Evolutionary conservation across 2,113 vertebrate species (phyloP).

Genomic region (Pelmatolapia mariae): DNA sequence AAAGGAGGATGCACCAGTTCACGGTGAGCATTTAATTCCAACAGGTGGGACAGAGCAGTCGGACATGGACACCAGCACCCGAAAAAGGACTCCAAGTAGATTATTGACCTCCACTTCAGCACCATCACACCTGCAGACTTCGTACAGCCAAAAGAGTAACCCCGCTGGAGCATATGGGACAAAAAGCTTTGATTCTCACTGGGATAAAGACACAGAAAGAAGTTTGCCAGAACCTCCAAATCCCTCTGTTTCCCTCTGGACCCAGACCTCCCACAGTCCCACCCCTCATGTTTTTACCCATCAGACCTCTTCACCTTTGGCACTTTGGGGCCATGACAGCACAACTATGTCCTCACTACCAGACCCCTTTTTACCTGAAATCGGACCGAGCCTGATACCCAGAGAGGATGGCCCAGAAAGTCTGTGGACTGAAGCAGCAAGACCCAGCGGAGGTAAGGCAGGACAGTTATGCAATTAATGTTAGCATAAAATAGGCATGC

Average conservation of each 20-base stretch:
- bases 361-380: constrained; percentile 49
- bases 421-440: constrained; percentile 63
- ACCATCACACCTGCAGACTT: not conserved
- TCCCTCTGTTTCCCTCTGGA: not conserved
- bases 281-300: not conserved
- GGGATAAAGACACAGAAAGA: not conserved
- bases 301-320: constrained; percentile 5
- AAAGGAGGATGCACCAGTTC: not conserved
- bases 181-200: not conserved
- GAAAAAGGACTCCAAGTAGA: not conserved
- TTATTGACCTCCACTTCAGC: not conserved
- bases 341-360: constrained; percentile 19
- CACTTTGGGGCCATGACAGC: constrained; percentile 33
- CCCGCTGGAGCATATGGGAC: not conserved
- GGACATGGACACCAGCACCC: not conserved
- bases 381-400: constrained; percentile 43
- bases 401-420: constrained; percentile 52
- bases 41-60: not conserved
- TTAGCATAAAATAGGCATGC: not conserved
- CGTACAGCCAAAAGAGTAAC: not conserved
- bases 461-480: not conserved
- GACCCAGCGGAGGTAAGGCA: constrained; percentile 45
- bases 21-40: not conserved
- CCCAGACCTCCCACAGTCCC: not conserved
- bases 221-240: not conserved